Evolutionary conservation across 2,888 invertebrate genomes (phyloP), one percentile per base, ranked within the genome.

Genomic region (Acronicta alni): DNA sequence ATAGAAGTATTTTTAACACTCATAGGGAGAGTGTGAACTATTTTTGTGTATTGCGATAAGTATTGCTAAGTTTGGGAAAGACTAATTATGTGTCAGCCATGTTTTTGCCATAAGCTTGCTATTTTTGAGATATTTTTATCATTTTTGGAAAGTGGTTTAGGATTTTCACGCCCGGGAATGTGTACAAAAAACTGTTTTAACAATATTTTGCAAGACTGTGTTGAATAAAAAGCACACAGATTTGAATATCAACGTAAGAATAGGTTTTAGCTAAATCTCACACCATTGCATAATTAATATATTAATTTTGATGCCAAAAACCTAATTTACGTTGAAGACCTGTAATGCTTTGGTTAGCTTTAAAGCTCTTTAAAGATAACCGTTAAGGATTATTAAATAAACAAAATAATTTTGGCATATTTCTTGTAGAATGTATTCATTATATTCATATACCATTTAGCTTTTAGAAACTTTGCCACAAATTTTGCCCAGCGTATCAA

Each of bases 1-100:
- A 18, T n/a, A 18, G 20, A 67, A 65, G 59, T 77, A 71, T 72
- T 73, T 67, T 69, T 72, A 64, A 75, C 73, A 71, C 75, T 67
- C 61, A 16, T 7, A 8, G 47, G 39, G 57, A 67, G 75, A 67
- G 75, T 75, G 75, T 75, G 61, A 75, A 75, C 67, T 75, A 71
- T 75, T 75, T 75, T 75, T 15, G 72, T 67, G 26, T 53, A 60
- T 37, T 44, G 43, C 56, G 75, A 75, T 75, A 75, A 75, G 46
- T 60, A 39, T 67, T 53, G 46, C 71, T 51, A 67, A 71, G 67
- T 73, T 72, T 63, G 35, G 16, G 63, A 60, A 57, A 58, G 62
- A 73, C 65, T 66, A 73, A 75, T 75, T 71, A 64, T 61, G 61
- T 75, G 71, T 53, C 62, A 52, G 49, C 57, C 35, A 68, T 51